These are phyloP conservation scores for Camelus dromedarius DNA, from an alignment of 2,113 vertebrate species.

Conservation along the genomic window DNA sequence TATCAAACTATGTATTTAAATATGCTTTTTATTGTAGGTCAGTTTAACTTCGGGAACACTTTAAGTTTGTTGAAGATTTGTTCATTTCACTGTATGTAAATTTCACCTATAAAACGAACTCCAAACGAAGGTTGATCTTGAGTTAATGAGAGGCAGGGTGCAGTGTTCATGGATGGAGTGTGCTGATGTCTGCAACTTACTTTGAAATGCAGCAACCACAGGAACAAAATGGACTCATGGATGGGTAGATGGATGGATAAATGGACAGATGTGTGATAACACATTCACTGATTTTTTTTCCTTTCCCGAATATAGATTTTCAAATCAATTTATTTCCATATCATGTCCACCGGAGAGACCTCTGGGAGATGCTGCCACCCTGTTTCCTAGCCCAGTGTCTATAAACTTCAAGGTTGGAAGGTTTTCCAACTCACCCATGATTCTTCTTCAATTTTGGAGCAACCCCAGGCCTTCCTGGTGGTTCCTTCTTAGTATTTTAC, in stretches of 20 bases:
- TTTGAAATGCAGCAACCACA: too few species aligned
- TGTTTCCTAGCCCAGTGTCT: neutral
- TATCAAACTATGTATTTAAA: neutral
- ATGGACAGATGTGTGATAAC: too few species aligned
- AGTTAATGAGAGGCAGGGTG: accelerated
- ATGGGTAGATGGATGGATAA: neutral
- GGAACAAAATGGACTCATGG: too few species aligned
- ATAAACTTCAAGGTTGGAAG: neutral
- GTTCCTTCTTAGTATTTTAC: neutral
- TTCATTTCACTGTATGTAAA: neutral
- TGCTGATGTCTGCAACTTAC: neutral
- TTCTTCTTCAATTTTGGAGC: neutral
- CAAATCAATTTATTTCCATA: neutral
- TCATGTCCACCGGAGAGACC: neutral
- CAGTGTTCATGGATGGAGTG: accelerated
- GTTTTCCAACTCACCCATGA: neutral
- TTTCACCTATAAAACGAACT: neutral
- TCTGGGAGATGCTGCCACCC: neutral
- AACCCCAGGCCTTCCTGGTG: too few species aligned
- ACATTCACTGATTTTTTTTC: neutral
- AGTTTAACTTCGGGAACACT: neutral
- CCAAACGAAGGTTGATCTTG: neutral
- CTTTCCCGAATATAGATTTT: neutral
- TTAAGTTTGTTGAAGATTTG: neutral
- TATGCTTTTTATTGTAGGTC: neutral